These are phyloP conservation scores for Eutolmus rufibarbis DNA, from an alignment of 2,888 invertebrate genomes.

Conservation along the genomic window DNA sequence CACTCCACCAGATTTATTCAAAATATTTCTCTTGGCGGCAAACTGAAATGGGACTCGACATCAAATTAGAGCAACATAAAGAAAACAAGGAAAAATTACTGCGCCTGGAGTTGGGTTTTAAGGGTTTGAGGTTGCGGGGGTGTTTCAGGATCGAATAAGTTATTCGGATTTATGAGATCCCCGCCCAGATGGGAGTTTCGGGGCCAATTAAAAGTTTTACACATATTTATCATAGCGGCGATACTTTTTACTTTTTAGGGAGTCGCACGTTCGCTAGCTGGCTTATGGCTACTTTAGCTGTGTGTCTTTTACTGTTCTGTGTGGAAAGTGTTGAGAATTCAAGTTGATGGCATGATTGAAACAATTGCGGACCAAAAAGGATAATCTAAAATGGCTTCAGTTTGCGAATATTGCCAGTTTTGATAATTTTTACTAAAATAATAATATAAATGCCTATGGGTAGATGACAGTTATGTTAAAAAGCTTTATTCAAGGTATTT, in stretches of 20 bases:
- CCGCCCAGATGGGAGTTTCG: slow-evolving; percentile 37
- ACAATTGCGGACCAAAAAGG: background rate
- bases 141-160: slow-evolving; percentile 21
- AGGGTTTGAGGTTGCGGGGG: background rate
- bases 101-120: background rate
- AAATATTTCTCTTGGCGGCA: background rate
- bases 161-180: slow-evolving; percentile 45
- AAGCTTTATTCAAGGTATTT: background rate
- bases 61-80: slow-evolving; percentile 20
- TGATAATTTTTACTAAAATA: background rate
- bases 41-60: background rate
- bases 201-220: slow-evolving; percentile 47
- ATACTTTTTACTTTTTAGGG: background rate
- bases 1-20: slow-evolving; percentile 11
- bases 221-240: slow-evolving; percentile 30
- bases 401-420: background rate
- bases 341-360: slow-evolving; percentile 22
- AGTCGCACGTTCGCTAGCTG: background rate
- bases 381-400: background rate
- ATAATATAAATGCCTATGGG: background rate
- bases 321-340: slow-evolving; percentile 19
- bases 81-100: background rate
- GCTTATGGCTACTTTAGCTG: background rate
- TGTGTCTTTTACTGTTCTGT: slow-evolving; percentile 27
- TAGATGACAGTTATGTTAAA: background rate